phyloP scores from a whole-genome alignment of 1,140 invertebrate genomes.

The Diorhabda elongata region DNA sequence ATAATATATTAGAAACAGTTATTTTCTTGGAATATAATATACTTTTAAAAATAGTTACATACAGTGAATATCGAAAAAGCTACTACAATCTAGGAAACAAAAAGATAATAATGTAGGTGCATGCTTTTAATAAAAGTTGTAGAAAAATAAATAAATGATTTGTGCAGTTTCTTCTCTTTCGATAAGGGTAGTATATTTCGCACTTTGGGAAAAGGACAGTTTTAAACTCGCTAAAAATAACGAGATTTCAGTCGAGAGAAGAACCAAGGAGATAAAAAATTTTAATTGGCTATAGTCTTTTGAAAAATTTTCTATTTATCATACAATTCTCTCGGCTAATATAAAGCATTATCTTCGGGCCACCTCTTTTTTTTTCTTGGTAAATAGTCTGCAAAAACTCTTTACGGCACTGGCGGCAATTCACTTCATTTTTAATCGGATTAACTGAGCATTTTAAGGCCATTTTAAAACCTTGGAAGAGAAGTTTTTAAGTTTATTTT shows the following conservation, averaged over 20 bases:
- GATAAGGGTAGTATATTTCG: slow-evolving; percentile 8
- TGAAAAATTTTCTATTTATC: neutral
- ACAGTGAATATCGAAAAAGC: neutral
- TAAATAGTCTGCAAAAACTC: slow-evolving; percentile 16
- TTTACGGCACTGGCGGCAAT: slow-evolving; percentile 27
- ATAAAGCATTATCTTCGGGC: slow-evolving; percentile 25
- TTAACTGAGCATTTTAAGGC: slow-evolving; percentile 40
- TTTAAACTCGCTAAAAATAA: slow-evolving; percentile 1
- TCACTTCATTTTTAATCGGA: slow-evolving; percentile 29
- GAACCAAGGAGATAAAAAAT: neutral
- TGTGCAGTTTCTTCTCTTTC: neutral
- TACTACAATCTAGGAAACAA: neutral
- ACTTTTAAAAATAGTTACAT: too few species aligned
- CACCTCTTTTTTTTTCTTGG: slow-evolving; percentile 27
- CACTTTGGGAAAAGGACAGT: neutral
- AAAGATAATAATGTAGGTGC: slow-evolving; percentile 29
- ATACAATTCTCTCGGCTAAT: neutral
- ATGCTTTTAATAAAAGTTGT: slow-evolving; percentile 25
- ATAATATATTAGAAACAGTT: too few species aligned
- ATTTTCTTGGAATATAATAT: too few species aligned
- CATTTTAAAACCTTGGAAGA: slow-evolving; percentile 40
- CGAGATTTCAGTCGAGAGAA: neutral
- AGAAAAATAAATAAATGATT: neutral
- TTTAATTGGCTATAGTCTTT: neutral
- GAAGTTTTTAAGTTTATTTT: slow-evolving; percentile 20